Percentiles rank a stretch among this genome's conserved stretches.
phyloP scores from a whole-genome alignment of 2,113 vertebrate species.

The Bettongia penicillata region DNA sequence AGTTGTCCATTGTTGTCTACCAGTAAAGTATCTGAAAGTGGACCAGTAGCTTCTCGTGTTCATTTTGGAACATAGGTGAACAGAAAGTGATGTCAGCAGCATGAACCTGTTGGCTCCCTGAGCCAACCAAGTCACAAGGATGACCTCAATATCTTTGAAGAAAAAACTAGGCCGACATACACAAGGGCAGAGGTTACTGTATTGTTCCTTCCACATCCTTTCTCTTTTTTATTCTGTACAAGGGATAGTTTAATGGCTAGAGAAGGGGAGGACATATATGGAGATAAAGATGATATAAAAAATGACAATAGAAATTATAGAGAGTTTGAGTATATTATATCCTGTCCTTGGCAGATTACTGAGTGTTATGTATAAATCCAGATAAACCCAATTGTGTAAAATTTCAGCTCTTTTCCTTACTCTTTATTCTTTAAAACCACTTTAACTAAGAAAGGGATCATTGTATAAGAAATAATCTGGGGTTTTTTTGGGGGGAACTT shows the following conservation, averaged over 20 bases:
- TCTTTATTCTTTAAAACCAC: background rate
- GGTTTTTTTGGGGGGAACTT: background rate
- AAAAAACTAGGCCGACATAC: background rate
- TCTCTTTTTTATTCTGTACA: background rate
- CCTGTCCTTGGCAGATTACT: background rate
- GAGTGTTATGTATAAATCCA: background rate
- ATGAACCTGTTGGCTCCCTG: background rate
- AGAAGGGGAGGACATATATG: background rate
- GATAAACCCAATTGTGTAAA: background rate
- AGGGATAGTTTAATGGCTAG: background rate
- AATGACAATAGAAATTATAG: background rate
- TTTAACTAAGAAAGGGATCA: background rate
- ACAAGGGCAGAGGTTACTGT: background rate
- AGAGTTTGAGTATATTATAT: background rate
- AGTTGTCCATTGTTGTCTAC: background rate
- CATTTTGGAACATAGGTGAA: background rate
- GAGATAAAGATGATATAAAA: background rate
- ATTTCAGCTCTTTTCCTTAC: background rate
- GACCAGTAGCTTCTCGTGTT: background rate
- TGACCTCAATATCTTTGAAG: background rate
- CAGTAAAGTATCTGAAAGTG: background rate
- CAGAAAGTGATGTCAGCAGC: background rate
- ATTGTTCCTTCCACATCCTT: background rate
- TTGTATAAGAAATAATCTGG: slow-evolving; percentile 26
- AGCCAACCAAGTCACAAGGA: background rate